Evolutionary conservation across 2,888 invertebrate species (phyloP).

Genomic region (Candidula unifasciata): DNA sequence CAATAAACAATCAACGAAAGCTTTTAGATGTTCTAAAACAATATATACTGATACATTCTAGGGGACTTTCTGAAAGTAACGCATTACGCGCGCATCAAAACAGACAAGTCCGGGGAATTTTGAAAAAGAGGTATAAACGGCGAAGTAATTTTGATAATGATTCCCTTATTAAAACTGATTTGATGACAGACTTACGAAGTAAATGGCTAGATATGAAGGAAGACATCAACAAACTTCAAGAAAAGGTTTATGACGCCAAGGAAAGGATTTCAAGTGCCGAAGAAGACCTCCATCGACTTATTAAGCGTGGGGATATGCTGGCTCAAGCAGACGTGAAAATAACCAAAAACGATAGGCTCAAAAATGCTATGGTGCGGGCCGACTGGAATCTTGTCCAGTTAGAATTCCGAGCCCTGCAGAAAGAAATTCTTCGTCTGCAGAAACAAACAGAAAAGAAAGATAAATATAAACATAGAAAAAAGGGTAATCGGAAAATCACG

Average conservation of each 20-base stretch:
- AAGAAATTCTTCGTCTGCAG: neutral
- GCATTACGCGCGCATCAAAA: neutral
- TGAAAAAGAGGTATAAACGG: neutral
- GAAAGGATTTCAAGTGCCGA: neutral
- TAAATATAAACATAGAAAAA: neutral
- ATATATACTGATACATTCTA: neutral
- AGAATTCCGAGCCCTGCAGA: neutral
- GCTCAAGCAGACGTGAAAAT: conserved; percentile 9
- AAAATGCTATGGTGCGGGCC: neutral
- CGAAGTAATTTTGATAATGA: neutral
- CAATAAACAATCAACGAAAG: neutral
- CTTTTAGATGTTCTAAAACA: neutral
- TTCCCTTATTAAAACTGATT: conserved; percentile 3
- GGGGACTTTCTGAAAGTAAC: neutral
- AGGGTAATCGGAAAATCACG: neutral
- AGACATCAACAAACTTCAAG: neutral
- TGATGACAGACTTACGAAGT: neutral
- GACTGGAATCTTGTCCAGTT: neutral
- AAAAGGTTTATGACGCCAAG: neutral
- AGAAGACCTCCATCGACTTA: neutral
- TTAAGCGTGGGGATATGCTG: conserved; percentile 5
- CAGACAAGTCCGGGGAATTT: neutral
- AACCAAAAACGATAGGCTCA: neutral
- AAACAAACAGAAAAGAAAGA: neutral
- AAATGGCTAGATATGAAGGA: conserved; percentile 2